Evolutionary conservation across 2,888 invertebrate genomes (phyloP).

Genomic region (Latheticus oryzae): DNA sequence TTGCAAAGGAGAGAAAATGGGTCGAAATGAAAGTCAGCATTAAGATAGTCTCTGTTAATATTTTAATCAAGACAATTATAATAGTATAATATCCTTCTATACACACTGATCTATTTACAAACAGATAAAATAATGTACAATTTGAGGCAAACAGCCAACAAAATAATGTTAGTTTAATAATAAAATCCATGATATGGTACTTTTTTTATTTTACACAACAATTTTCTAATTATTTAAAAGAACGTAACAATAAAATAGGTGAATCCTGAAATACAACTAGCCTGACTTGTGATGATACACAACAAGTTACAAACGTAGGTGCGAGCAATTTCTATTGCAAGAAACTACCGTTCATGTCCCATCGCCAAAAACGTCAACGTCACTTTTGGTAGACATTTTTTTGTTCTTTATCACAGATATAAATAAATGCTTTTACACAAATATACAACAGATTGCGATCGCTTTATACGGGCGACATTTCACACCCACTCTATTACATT

Average conservation of each 20-base stretch:
- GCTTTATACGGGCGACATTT: slow-evolving; percentile 47
- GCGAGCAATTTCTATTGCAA: slow-evolving; percentile 49
- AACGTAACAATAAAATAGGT: slow-evolving; percentile 62
- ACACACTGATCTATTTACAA: slow-evolving; percentile 68
- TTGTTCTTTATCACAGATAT: slow-evolving; percentile 67
- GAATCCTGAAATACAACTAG: slow-evolving; percentile 52
- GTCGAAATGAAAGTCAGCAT: slow-evolving; percentile 38
- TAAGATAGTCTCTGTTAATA: slow-evolving; percentile 65
- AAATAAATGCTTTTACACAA: slow-evolving; percentile 67
- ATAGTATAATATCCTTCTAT: slow-evolving; percentile 67
- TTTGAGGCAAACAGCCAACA: slow-evolving; percentile 59
- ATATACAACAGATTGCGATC: slow-evolving; percentile 64
- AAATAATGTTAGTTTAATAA: slow-evolving; percentile 60
- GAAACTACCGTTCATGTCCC: slow-evolving; percentile 53
- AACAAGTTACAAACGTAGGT: slow-evolving; percentile 51
- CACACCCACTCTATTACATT: slow-evolving; percentile 49
- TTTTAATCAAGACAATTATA: slow-evolving; percentile 68
- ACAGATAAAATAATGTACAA: slow-evolving; percentile 66
- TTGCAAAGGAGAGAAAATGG: not conserved
- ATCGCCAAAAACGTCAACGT: slow-evolving; percentile 54
- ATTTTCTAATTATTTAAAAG: slow-evolving; percentile 59
- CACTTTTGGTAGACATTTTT: slow-evolving; percentile 45
- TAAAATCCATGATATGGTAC: slow-evolving; percentile 65
- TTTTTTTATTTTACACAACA: slow-evolving; percentile 64
- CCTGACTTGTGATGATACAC: slow-evolving; percentile 52